Conservation (phyloP, 1,140 invertebrate genomes). For the Bombus haemorrhoidalis region DNA sequence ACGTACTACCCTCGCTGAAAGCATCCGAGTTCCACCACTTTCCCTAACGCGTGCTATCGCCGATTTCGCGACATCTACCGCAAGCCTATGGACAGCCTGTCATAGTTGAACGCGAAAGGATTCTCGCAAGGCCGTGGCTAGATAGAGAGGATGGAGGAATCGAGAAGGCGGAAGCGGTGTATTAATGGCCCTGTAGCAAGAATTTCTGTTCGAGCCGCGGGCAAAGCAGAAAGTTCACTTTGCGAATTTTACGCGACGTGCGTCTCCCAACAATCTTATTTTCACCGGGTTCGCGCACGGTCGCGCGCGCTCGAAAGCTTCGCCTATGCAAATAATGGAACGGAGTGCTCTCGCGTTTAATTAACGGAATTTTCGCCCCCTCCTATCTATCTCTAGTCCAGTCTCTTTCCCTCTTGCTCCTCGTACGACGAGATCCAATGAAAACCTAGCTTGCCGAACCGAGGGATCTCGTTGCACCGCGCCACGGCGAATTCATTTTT, state of each 20-base stretch:
- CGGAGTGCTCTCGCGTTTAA: conserved; percentile 15
- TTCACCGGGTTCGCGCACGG: not conserved
- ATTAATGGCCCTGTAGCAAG: conserved; percentile 28
- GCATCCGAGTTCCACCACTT: conserved; percentile 51
- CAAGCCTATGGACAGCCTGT: not conserved
- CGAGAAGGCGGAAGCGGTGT: not conserved
- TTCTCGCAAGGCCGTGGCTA: too few species aligned
- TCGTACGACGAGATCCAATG: not conserved
- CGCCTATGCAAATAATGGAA: conserved; percentile 24
- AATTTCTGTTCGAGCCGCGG: not conserved
- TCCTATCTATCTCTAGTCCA: too few species aligned
- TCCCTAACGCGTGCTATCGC: not conserved
- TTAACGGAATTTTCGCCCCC: conserved; percentile 17
- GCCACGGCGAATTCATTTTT: conserved; percentile 11
- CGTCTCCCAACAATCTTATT: conserved; percentile 7
- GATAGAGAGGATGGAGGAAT: too few species aligned
- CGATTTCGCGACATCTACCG: not conserved
- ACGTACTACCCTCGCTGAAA: conserved; percentile 74
- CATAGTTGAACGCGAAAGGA: conserved; percentile 22
- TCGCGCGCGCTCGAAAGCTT: not conserved
- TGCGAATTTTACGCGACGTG: conserved; percentile 17
- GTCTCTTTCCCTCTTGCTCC: not conserved
- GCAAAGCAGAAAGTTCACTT: not conserved
- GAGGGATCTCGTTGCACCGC: not conserved
- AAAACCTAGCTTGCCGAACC: not conserved